Evolutionary conservation across 2,888 invertebrate species (phyloP), one percentile per base, ranked within the genome.

Genomic region (Eulithis prunata): DNA sequence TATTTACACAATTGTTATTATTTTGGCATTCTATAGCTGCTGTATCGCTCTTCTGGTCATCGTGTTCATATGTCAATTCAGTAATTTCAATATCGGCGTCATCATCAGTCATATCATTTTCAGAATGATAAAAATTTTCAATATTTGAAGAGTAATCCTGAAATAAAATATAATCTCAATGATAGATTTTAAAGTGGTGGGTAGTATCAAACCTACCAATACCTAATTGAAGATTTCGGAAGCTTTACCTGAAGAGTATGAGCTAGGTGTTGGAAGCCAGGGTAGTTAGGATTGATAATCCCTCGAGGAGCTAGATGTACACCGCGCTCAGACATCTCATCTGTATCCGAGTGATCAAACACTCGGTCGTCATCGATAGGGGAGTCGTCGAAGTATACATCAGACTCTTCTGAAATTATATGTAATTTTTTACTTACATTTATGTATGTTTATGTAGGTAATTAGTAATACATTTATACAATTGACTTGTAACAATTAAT

Each of bases 281-380:
- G 96, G 89, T 97, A 97, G 88, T 97, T 97, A 58, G 97, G 97
- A 90, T 97, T 97, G 78, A 96, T 95, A 75, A 97, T 96, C 73
- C 97, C 96, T 75, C 96, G 94, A 62, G 95, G 95, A 79, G 94
- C 90, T 70, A 80, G 78, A 66, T 86, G 86, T 63, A 83, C 70
- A 66, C 79, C 85, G 78, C 89, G 91, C 69, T 90, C 90, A 71
- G 90, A 91, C 87, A 91, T 92, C 76, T 93, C 93, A 87, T 93
- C 93, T 72, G 91, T 88, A 77, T 95, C 94, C 58, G 94, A 94
- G 70, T 93, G 87, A 73, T 94, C 94, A 81, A 94, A 94, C 67
- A 88, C 88, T 73, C 89, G 88, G 81, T 94, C 94, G 78, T 92
- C 93, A 72, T 91, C 90, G 78, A 93, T 87, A 43, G 94, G 94